Conservation (phyloP, 1,140 invertebrate genomes). For the Harlomillsia oculata region DNA sequence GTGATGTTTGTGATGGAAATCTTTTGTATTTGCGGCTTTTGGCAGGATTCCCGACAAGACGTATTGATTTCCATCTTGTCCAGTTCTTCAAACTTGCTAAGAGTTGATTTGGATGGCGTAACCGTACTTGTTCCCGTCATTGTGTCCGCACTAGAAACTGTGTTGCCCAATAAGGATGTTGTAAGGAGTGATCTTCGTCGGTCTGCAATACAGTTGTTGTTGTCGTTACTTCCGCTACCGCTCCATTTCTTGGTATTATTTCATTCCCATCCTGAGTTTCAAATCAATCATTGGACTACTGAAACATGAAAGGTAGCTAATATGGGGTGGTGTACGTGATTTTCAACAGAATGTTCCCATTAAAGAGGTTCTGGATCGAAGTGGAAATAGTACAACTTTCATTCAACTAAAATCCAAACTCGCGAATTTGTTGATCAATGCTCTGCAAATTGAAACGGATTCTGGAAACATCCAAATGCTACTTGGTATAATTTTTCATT, state of each 20-base stretch:
- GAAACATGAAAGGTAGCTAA: no score
- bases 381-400: slow-evolving; percentile 53
- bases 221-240: slow-evolving; percentile 80
- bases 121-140: slow-evolving; percentile 81
- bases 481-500: slow-evolving; percentile 48
- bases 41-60: slow-evolving; percentile 44
- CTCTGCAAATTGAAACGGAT: slow-evolving; percentile 75
- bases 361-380: slow-evolving; percentile 47
- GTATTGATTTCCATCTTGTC: slow-evolving; percentile 67
- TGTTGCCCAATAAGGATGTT: slow-evolving; percentile 67
- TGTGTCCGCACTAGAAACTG: slow-evolving; percentile 76
- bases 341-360: slow-evolving; percentile 56
- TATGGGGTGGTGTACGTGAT: no score
- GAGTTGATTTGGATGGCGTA: slow-evolving; percentile 86
- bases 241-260: slow-evolving; percentile 69
- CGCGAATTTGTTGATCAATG: slow-evolving; percentile 75
- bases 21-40: slow-evolving; percentile 16
- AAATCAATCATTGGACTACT: background rate
- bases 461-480: slow-evolving; percentile 82
- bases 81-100: slow-evolving; percentile 68
- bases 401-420: slow-evolving; percentile 67
- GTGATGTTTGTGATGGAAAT: no score
- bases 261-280: background rate
- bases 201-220: slow-evolving; percentile 77
- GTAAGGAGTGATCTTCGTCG: slow-evolving; percentile 62